Conservation (phyloP, 2,888 invertebrate species). For the Nasonovia ribisnigri region DNA sequence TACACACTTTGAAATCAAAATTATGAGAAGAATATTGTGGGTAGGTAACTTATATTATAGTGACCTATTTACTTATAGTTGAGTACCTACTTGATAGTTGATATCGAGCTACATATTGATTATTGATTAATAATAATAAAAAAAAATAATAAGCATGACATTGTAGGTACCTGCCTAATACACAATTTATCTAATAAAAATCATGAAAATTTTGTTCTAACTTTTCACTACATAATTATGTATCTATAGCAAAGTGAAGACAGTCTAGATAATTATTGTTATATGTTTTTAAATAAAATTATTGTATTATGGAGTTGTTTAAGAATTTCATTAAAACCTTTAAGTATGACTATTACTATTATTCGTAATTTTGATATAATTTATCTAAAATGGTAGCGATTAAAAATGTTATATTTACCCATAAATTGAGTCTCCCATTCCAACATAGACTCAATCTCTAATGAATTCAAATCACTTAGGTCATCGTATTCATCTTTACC, state of each 20-base stretch:
- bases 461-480: slow-evolving; percentile 89
- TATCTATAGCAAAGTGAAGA: background rate
- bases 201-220: background rate
- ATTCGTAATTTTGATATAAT: background rate
- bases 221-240: background rate
- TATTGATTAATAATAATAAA: background rate
- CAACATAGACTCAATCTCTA: slow-evolving; percentile 94
- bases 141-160: background rate
- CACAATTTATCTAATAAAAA: background rate
- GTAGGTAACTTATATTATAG: background rate
- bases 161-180: background rate
- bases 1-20: background rate
- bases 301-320: background rate
- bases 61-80: background rate
- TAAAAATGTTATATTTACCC: slow-evolving; percentile 74
- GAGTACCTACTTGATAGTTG: background rate
- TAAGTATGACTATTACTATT: background rate
- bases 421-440: slow-evolving; percentile 99
- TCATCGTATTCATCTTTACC: slow-evolving; percentile 93
- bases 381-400: background rate
- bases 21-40: background rate
- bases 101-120: background rate
- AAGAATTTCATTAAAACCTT: too few relatives aligned
- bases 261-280: background rate
- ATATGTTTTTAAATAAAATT: background rate